Conservation (phyloP, 2,797 vertebrate species). For the Gambelia wislizenii region DNA sequence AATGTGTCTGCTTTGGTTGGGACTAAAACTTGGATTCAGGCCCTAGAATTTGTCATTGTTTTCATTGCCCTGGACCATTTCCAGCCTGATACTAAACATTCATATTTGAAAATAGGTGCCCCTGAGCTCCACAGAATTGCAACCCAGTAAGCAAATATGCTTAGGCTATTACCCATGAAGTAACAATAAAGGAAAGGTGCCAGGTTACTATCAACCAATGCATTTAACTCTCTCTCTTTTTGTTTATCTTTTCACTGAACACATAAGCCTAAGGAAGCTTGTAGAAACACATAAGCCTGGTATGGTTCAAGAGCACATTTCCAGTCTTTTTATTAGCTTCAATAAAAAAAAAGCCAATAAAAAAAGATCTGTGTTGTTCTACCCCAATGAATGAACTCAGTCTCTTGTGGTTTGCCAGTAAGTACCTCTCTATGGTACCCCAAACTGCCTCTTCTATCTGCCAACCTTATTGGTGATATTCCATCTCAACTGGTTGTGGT, state of each 20-base stretch:
- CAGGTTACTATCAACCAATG: not conserved
- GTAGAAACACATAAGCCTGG: not conserved
- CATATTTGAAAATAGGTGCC: not conserved
- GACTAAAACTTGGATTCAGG: too few relatives aligned
- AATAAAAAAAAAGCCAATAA: not conserved
- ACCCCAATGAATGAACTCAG: not conserved
- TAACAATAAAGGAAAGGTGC: constrained; percentile 5
- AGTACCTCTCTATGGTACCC: not conserved
- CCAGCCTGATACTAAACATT: not conserved
- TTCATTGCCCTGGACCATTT: not conserved
- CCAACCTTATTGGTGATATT: not conserved
- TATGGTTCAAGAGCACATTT: not conserved
- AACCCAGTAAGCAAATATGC: constrained; percentile 5
- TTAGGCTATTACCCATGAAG: not conserved
- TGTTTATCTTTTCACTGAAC: constrained; percentile 1
- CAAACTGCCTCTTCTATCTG: not conserved
- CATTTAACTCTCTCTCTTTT: not conserved
- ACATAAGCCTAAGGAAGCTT: not conserved
- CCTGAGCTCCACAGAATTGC: not conserved
- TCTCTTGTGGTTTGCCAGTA: not conserved
- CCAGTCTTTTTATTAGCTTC: not conserved
- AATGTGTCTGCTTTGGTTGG: too few relatives aligned
- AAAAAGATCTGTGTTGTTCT: not conserved
- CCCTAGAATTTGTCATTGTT: not conserved
- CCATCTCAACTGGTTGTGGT: not conserved